Evolutionary conservation across 1,140 invertebrate genomes (phyloP), one percentile per base, ranked within the genome.

Genomic region (Drosophila subobscura): DNA sequence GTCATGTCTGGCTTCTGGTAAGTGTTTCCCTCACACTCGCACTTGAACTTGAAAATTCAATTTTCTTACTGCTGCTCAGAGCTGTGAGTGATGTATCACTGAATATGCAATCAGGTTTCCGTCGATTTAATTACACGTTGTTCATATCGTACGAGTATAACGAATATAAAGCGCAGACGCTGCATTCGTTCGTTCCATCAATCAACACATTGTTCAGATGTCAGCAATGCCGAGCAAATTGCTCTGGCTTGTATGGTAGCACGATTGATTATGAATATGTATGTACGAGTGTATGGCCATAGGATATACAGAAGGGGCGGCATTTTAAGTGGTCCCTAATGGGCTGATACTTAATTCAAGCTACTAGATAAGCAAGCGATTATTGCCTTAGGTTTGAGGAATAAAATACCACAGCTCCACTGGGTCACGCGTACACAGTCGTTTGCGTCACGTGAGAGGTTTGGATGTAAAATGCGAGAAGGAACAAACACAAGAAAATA

Each of bases 1-100:
- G 94, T 95, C 25, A 91, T 95, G 49, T 94, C 94, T 3, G 95
- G 95, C 33, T 96, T 88, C 52, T 58, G 84, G 90, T 91, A 45
- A 79, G 84, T 79, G 7, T 47, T 10, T 27, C 44, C 10, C n/a
- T 12, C 33, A 4, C 7, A 3, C 44, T 8, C 20, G 33, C 7
- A n/a, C 22, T 46, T 71, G 20, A 72, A 33, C 40, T 53, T 71
- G 25, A 51, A 42, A 44, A 42, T 44, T 14, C 0, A 7, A 5
- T 45, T 65, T 27, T 44, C 37, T 7, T 10, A 5, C 25, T 47
- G 16, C 22, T 8, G 12, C 29, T 25, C 22, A 1, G 33, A 2
- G 14, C 8, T 44, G 14, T 27, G 29, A 8, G 22, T 73, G 63
- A 29, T 16, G 29, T 51, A 73, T 20, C 16, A 46, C 46, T 49